These are phyloP conservation scores for Parauchenoglanis punctatus DNA, from an alignment of 2,797 vertebrate species.

Conservation along the genomic window DNA sequence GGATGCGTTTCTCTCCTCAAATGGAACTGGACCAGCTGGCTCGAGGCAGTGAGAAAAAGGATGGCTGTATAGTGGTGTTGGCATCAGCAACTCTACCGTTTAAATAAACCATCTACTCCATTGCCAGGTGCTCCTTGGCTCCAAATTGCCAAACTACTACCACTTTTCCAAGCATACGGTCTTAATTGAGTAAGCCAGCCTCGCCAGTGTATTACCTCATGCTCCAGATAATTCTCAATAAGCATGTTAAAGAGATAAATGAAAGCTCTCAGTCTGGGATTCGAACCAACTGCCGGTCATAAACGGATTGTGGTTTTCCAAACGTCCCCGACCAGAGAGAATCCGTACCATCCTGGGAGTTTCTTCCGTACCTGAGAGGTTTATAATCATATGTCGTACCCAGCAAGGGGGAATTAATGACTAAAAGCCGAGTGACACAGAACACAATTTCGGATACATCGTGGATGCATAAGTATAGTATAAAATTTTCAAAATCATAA, in stretches of 20 bases:
- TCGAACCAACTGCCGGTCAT: slow-evolving; percentile 4
- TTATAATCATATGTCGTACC: background rate
- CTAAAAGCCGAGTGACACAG: background rate
- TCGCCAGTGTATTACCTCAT: slow-evolving; percentile 8
- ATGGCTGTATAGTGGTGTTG: slow-evolving; percentile 3
- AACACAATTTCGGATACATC: background rate
- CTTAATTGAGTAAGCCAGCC: slow-evolving; percentile 1
- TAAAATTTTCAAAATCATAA: background rate
- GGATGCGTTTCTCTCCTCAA: slow-evolving; percentile 9
- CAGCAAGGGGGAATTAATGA: background rate
- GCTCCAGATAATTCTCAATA: slow-evolving; percentile 19
- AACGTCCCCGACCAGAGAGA: background rate
- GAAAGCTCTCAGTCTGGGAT: background rate
- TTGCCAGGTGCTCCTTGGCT: slow-evolving; percentile 21
- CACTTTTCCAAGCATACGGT: slow-evolving; percentile 32
- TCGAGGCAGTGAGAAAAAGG: slow-evolving; percentile 1
- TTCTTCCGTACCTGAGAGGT: background rate
- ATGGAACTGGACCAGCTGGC: slow-evolving; percentile 24
- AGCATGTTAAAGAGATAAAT: background rate
- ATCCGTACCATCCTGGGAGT: background rate
- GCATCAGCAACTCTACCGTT: slow-evolving; percentile 24
- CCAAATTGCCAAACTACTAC: slow-evolving; percentile 20
- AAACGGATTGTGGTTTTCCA: slow-evolving; percentile 5
- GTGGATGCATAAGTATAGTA: background rate
- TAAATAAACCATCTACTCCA: slow-evolving; percentile 17